Evolutionary conservation across 2,113 vertebrate species (phyloP), one percentile per base, ranked within the genome.

Genomic region (Melanerpes aurifrons): DNA sequence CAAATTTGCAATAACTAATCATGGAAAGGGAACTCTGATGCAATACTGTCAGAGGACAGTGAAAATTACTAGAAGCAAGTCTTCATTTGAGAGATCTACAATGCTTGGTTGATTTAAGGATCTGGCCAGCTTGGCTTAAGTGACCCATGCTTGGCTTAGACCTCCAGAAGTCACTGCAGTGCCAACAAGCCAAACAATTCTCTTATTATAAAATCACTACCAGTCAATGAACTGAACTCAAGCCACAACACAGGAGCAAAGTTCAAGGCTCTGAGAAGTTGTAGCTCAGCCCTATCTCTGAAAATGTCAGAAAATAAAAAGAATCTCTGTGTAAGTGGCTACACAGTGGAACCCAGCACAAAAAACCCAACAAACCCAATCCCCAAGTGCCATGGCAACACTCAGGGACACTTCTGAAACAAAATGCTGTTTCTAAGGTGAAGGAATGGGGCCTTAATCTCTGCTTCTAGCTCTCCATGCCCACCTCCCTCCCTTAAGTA

Each of bases 151-250:
- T 63, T 68, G 71, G 37, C 80, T 43, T 45, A 80, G 85, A 87
- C 75, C 26, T 95, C 76, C 89, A 90, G 76, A 58, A 89, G 50
- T 78, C 70, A 71, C 74, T 81, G 57, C 37, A 24, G 92, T 73
- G 37, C 32, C 93, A 80, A 90, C 89, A 86, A 90, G 35, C 47
- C 32, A 96, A 95, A 89, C 68, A 89, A 82, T 89, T 80, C 54
- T 95, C 26, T 88, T 95, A 79, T 78, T 94, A 89, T 75, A 94
- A 90, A 95, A 61, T 82, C 87, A 94, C 91, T 96, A 94, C 82
- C 63, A 61, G 76, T 95, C 91, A 97, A 78, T 92, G 93, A 95
- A 90, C 58, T 47, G 68, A 93, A 43, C 81, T 93, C 82, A 87
- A 74, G 73, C 31, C 35, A 90, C 86, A 96, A 90, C 95, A 92